These are phyloP conservation scores for Atherinosoma microstoma DNA, from an alignment of 2,797 vertebrate species.

Conservation along the genomic window DNA sequence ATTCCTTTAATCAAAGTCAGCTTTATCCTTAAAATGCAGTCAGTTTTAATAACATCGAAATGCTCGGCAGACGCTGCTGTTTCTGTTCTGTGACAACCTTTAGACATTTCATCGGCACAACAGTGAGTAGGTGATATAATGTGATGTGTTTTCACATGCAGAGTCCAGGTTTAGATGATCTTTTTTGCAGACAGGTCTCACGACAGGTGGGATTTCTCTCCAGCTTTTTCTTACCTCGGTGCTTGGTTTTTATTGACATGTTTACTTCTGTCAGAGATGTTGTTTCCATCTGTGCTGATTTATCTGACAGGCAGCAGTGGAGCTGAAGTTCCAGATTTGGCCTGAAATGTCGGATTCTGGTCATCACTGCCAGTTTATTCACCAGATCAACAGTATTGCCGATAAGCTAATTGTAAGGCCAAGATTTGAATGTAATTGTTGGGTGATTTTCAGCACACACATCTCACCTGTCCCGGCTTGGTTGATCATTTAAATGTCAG, in stretches of 20 bases:
- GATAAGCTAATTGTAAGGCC: not conserved
- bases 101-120: constrained; percentile 22
- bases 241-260: constrained; percentile 63
- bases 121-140: constrained; percentile 52
- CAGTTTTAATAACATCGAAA: constrained; percentile 55
- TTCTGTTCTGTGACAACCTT: constrained; percentile 41
- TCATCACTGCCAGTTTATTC: constrained; percentile 4
- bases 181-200: constrained; percentile 23
- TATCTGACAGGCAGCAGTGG: constrained; percentile 49
- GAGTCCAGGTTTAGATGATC: constrained; percentile 28
- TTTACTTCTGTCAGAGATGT: constrained; percentile 60
- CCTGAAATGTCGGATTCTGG: constrained; percentile 20
- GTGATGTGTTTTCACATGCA: constrained; percentile 40
- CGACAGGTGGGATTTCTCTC: constrained; percentile 30
- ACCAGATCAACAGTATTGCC: not conserved
- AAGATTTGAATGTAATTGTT: constrained; percentile 17
- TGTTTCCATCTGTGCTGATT: constrained; percentile 39
- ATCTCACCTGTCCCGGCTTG: constrained; percentile 11
- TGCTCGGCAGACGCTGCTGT: constrained; percentile 24
- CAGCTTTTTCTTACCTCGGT: constrained; percentile 19
- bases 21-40: constrained; percentile 63
- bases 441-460: not conserved
- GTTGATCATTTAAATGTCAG: constrained; percentile 43
- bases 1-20: constrained; percentile 66
- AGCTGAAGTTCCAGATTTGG: constrained; percentile 26